phyloP scores from a whole-genome alignment of 2,888 invertebrate genomes.

The Caenorhabditis wallacei region DNA sequence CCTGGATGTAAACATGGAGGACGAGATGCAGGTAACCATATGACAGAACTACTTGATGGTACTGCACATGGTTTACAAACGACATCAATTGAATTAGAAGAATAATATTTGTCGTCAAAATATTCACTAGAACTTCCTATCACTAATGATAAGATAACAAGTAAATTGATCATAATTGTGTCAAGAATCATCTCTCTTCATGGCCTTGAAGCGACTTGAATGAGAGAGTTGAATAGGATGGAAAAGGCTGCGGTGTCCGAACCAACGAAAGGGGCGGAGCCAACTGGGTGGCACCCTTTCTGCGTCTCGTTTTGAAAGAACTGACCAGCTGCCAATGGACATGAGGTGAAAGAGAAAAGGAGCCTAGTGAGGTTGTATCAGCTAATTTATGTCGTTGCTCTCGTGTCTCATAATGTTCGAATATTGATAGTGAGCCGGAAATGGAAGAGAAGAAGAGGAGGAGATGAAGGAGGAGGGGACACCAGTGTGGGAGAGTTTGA shows the following conservation, averaged over 20 bases:
- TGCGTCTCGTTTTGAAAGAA: conserved; percentile 33
- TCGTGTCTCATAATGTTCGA: conserved; percentile 35
- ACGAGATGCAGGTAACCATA: conserved; percentile 69
- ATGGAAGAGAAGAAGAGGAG: conserved; percentile 5
- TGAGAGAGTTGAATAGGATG: conserved; percentile 32
- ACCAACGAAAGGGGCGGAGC: conserved; percentile 34
- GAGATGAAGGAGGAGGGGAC: not conserved
- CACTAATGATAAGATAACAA: conserved; percentile 29
- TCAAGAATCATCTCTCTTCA: conserved; percentile 51
- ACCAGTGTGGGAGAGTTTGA: conserved; percentile 19
- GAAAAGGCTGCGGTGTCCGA: conserved; percentile 42
- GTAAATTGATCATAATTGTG: conserved; percentile 30
- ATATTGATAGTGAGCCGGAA: conserved; percentile 47
- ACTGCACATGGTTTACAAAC: conserved; percentile 66
- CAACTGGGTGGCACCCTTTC: conserved; percentile 32
- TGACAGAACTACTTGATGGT: conserved; percentile 47
- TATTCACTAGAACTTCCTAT: conserved; percentile 7
- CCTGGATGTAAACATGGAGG: conserved; percentile 79
- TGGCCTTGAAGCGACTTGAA: conserved; percentile 45
- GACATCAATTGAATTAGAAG: conserved; percentile 32
- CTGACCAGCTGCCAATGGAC: conserved; percentile 65
- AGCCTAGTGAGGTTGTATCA: conserved; percentile 40
- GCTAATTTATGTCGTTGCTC: conserved; percentile 47
- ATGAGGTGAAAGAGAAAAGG: conserved; percentile 46
- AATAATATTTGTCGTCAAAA: conserved; percentile 41